Evolutionary conservation across 2,113 vertebrate species (phyloP), one percentile per base, ranked within the genome.

Genomic region (Rhinoptilus africanus): DNA sequence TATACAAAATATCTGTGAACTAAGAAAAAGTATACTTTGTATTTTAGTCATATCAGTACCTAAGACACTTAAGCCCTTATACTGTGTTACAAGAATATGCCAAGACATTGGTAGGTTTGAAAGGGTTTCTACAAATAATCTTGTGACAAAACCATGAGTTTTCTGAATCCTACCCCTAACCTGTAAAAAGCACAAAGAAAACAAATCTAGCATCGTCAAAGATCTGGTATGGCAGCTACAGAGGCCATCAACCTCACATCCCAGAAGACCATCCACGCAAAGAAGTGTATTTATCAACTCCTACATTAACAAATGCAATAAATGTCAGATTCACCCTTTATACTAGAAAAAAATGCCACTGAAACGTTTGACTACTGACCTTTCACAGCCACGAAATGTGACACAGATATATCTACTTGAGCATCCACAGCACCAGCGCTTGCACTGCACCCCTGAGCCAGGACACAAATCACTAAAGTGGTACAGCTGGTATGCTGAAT

Each of bases 221-320:
- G 85, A 78, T 72, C 72, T 93, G 81, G 63, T 53, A 30, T 5
- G 28, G 69, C 83, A 94, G 91, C 94, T 81, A 75, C 5, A 35
- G 66, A 94, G 95, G 94, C 82, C 95, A 84, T 20, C 2, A 4
- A 89, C 78, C 94, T 39, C 57, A 26, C 60, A 43, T 93, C 93
- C 93, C 96, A 76, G 76, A 93, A 93, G 98, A 98, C 97, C 98
- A 98, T 98, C 96, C 98, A 97, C 23, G 8, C 9, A 3, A 92
- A 89, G 23, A 28, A 95, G 57, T 26, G 0, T 86, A 95, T 92
- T 94, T 89, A 77, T 97, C 82, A 92, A 51, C 64, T 73, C 79
- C 71, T 68, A 92, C 59, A 81, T 84, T 74, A 97, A 92, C 80
- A 88, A 77, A 96, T 3, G 12, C 78, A 77, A 81, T 94, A 96